Base-by-base conservation (phyloP, 2,888 invertebrate species). In the Erebia ligea region DNA sequence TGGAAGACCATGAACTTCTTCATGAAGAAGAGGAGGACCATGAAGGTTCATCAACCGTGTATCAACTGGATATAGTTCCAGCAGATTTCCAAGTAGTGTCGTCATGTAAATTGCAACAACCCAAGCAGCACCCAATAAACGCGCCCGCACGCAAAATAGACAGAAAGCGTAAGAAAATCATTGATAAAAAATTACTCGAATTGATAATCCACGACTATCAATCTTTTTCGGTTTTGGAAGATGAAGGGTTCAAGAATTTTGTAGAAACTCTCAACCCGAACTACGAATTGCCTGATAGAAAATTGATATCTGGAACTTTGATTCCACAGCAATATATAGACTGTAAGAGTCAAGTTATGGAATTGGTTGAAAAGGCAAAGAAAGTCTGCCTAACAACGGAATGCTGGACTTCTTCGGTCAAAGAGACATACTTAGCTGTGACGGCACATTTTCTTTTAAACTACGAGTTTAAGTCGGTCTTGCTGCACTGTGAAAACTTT, bases 381-480 rank as follows among this genome's bases (percentile, higher is more conserved):
- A 65, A 63, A 13, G 58, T 70, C 19, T 70, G 73, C 54, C 13
- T 70, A 9, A 67, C 67, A 11, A 61, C 48, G 8, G 69, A 70
- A 11, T 64, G 50, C 11, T 72, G 70, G 68, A 70, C 69, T 40
- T 76, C 73, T 63, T 34, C 11, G 6, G 25, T 15, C 19, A 73
- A 64, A 65, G 71, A 76, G 19, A 17, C 67, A 45, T 74, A 70
- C 58, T 63, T 71, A 42, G 68, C 69, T 68, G 70, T 76, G 2
- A 75, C 75, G 59, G 75, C 74, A 61, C 75, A 75, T 72, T 74
- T 74, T 56, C 45, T 45, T 13, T 11, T 45, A 45, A 45, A 45
- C 45, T 45, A 2, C 45, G 45, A 45, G 45, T 8, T 45, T 3
- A 13, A 4, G 59, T 54, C 58, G n/a, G 69, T 69, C 19, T 50